Percentiles rank a stretch among this genome's conserved stretches.
These are phyloP conservation scores for Tyto alba DNA, from an alignment of 2,113 vertebrate genomes.

Conservation along the genomic window DNA sequence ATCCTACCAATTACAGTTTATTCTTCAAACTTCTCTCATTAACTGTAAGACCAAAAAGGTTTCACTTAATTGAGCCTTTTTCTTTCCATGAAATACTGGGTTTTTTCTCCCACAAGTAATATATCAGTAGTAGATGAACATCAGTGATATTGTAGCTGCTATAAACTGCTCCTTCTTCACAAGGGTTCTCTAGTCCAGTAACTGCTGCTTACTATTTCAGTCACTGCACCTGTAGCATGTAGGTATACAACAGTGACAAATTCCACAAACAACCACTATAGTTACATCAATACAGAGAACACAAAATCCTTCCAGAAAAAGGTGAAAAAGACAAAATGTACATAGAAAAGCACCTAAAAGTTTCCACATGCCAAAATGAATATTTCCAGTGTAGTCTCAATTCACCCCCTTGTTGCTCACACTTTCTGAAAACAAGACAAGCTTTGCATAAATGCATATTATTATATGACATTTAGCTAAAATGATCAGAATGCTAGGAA, in stretches of 20 bases:
- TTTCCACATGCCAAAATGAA: background rate
- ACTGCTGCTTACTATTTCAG: background rate
- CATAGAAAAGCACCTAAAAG: background rate
- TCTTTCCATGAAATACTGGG: slow-evolving; percentile 52
- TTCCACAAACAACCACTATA: background rate
- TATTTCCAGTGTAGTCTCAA: background rate
- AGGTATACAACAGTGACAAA: background rate
- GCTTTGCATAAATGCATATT: background rate
- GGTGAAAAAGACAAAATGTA: background rate
- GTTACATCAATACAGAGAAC: background rate
- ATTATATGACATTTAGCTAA: background rate
- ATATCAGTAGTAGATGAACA: background rate
- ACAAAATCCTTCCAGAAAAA: background rate
- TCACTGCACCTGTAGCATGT: background rate
- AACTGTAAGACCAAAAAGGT: slow-evolving; percentile 55
- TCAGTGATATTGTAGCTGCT: background rate
- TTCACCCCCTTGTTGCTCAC: background rate
- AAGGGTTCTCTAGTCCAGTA: background rate
- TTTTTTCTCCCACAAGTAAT: background rate
- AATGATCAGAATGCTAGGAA: background rate
- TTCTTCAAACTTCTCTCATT: slow-evolving; percentile 59
- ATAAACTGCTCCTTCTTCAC: background rate
- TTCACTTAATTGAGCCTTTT: slow-evolving; percentile 41
- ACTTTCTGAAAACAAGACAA: background rate
- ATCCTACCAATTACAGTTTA: slow-evolving; percentile 46